Conservation (phyloP, 23 tunicate genomes). For the Trididemnum nubilum region DNA sequence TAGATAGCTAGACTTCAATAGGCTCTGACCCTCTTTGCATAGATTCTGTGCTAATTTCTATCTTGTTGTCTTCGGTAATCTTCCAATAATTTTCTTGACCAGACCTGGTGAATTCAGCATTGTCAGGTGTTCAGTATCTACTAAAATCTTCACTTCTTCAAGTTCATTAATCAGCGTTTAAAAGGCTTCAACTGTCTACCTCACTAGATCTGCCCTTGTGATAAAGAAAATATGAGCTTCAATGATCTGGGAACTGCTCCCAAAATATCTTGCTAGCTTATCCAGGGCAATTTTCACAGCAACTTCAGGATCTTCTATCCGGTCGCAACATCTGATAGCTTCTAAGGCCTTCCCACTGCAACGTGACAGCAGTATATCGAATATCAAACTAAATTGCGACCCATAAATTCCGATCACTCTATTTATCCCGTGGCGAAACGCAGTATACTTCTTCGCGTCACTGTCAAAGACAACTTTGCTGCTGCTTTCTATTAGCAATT, state of each 20-base stretch:
- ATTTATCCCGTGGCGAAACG: conserved; percentile 17
- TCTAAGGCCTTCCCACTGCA: conserved; percentile 20
- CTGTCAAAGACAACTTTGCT: conserved; percentile 13
- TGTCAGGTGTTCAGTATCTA: not conserved
- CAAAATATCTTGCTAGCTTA: conserved; percentile 10
- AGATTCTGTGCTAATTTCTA: not conserved
- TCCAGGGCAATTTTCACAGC: conserved; percentile 10
- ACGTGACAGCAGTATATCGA: conserved; percentile 15
- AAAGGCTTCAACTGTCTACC: conserved; percentile 10
- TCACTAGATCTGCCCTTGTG: not conserved
- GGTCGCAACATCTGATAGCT: conserved; percentile 25
- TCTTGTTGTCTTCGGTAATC: not conserved
- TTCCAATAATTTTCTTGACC: not conserved
- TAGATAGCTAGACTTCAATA: not conserved
- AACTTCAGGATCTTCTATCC: conserved; percentile 17
- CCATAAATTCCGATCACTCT: conserved; percentile 4
- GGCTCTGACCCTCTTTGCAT: not conserved
- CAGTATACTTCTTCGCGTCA: conserved; percentile 1
- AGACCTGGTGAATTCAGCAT: conserved; percentile 11
- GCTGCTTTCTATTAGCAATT: conserved; percentile 7
- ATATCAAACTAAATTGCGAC: not conserved
- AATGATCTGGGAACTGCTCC: not conserved
- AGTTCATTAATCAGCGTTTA: conserved; percentile 9
- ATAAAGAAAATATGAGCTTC: not conserved
- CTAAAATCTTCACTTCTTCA: conserved; percentile 6